Percentiles rank a stretch among this genome's conserved stretches.
Evolutionary conservation across 2,113 vertebrate genomes (phyloP).

Genomic region (Pipra filicauda): DNA sequence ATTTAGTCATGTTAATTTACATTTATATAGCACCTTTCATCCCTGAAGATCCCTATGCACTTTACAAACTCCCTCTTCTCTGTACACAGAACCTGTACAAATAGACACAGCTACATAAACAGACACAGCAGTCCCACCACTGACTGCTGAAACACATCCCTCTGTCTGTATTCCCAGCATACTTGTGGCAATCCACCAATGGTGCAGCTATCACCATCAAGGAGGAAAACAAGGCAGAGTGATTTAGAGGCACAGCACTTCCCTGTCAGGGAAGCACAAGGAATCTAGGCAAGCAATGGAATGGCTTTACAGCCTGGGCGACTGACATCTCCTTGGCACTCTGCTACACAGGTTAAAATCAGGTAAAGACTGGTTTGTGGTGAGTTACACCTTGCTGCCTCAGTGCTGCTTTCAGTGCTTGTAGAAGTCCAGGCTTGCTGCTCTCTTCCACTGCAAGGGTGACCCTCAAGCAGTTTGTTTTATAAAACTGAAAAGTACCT

Average conservation of each 20-base stretch:
- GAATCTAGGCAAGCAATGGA: neutral
- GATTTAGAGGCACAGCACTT: neutral
- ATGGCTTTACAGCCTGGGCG: neutral
- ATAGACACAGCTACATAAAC: neutral
- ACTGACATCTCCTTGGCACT: neutral
- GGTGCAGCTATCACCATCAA: neutral
- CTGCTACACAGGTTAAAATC: neutral
- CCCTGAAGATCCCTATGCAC: neutral
- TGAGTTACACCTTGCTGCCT: neutral
- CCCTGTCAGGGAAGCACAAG: accelerated
- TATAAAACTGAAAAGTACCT: neutral
- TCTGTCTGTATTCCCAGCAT: neutral
- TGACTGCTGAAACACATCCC: neutral
- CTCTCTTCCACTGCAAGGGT: neutral
- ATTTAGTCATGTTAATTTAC: neutral
- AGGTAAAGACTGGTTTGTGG: neutral
- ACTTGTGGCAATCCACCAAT: neutral
- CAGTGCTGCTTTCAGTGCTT: neutral
- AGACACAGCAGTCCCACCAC: neutral
- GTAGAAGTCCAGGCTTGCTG: neutral
- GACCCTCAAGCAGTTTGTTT: neutral
- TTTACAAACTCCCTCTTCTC: neutral
- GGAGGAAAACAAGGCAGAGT: neutral
- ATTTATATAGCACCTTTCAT: constrained; percentile 38
- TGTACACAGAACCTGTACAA: neutral